Evolutionary conservation across 2,113 vertebrate genomes (phyloP).

Genomic region (Saguinus imperator): DNA sequence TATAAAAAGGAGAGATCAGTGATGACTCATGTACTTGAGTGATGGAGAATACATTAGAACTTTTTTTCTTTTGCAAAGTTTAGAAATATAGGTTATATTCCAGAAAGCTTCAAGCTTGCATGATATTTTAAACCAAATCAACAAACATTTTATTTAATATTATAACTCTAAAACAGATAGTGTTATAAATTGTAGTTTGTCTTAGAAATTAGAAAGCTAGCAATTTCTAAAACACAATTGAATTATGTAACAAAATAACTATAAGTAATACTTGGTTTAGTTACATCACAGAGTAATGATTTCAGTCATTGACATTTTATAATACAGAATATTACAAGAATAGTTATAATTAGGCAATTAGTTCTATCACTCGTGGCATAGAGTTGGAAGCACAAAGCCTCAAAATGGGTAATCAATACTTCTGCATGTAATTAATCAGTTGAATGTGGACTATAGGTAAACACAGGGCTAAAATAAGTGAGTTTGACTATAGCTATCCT

Average conservation of each 20-base stretch:
- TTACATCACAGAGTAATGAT: slow-evolving; percentile 24
- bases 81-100: background rate
- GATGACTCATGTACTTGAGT: background rate
- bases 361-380: slow-evolving; percentile 7
- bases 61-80: background rate
- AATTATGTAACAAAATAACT: slow-evolving; percentile 34
- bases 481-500: background rate
- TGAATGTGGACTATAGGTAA: slow-evolving; percentile 29
- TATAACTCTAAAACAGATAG: slow-evolving; percentile 20
- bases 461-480: background rate
- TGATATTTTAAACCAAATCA: slow-evolving; percentile 20
- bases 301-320: slow-evolving; percentile 35
- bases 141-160: background rate
- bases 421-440: slow-evolving; percentile 17
- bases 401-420: slow-evolving; percentile 55
- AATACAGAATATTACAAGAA: slow-evolving; percentile 6
- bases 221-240: background rate
- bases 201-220: slow-evolving; percentile 1
- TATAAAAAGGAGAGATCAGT: background rate
- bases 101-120: background rate
- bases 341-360: slow-evolving; percentile 68
- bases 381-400: slow-evolving; percentile 4
- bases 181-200: background rate
- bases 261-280: background rate
- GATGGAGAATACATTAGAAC: accelerated